phyloP scores from a whole-genome alignment of 2,888 invertebrate species.

The Lasioglossum pauxillum region DNA sequence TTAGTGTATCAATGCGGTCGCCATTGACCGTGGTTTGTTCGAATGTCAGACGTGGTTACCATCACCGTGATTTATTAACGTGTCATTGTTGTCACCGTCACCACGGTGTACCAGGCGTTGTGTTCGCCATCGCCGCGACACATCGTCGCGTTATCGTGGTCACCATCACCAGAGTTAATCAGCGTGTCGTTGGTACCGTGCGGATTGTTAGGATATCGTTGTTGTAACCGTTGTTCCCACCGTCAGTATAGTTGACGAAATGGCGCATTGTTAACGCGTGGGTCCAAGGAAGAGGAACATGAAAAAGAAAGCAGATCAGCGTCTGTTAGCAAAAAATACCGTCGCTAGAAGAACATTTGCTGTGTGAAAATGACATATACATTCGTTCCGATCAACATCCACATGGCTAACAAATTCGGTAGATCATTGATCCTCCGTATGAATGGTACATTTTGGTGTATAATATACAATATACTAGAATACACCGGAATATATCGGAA shows the following conservation, averaged over 20 bases:
- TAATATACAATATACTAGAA: no score
- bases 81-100: conserved; percentile 61
- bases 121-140: conserved; percentile 47
- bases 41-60: conserved; percentile 50
- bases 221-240: conserved; percentile 35
- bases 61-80: conserved; percentile 62
- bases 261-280: background rate
- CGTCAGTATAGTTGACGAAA: conserved; percentile 21
- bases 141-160: conserved; percentile 52
- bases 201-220: conserved; percentile 45
- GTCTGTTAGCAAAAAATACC: conserved; percentile 48
- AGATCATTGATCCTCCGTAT: no score
- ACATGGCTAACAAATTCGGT: no score
- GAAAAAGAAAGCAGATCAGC: conserved; percentile 56
- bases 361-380: no score
- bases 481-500: no score
- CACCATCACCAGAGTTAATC: conserved; percentile 61
- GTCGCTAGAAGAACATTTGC: no score
- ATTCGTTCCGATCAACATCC: no score
- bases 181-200: conserved; percentile 47
- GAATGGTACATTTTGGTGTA: no score
- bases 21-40: conserved; percentile 48
- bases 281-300: conserved; percentile 44
- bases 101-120: conserved; percentile 62
- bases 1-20: conserved; percentile 43